Base-by-base conservation (phyloP, 2,113 vertebrate species). In the Syngnathoides biaculeatus region DNA sequence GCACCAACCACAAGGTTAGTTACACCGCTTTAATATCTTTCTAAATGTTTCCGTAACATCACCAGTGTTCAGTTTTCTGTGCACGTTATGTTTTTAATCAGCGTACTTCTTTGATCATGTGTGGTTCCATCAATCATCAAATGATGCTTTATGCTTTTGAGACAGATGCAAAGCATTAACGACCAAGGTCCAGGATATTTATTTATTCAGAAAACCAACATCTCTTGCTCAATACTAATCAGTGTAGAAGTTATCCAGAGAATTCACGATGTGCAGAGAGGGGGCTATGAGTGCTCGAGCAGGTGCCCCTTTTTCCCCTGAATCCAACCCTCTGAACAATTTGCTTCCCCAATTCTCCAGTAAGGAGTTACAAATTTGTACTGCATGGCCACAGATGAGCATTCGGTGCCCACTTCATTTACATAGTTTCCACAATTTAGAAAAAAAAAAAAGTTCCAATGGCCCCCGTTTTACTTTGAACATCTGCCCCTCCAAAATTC, bases 1-100 rank as follows among this genome's bases (percentile, higher is more conserved):
- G 52, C 72, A 72, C 63, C 62, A 55, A 64, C 27, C 58, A 53
- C 55, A 65, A 66, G 26, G 61, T 65, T 53, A 47, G 5, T 30
- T 26, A 50, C 67, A 58, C 22, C 35, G 12, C 26, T 45, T 71
- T 20, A 39, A 45, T 64, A 19, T 72, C 52, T 67, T 63, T 75
- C 71, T 60, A 39, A 75, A 78, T 63, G 5, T 64, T 50, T 22
- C 10, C 1, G n/a, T n/a, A 30, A 19, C 42, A 38, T 59, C n/a
- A 52, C 2, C 53, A 52, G 38, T 45, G 50, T 55, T 71, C 22
- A n/a, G 39, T 62, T 43, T 40, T 62, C 22, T 43, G 40, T 10
- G 59, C 40, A 24, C 24, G 38, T 43, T 42, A 15, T 22, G 27
- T 30, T 72, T 75, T 65, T 60, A 42, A 66, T 43, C 48, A 61